A percentile compares a stretch with the other conserved stretches of the same genome.
These are phyloP conservation scores for Cathartes aura DNA, from an alignment of 2,113 vertebrate genomes.

Conservation along the genomic window DNA sequence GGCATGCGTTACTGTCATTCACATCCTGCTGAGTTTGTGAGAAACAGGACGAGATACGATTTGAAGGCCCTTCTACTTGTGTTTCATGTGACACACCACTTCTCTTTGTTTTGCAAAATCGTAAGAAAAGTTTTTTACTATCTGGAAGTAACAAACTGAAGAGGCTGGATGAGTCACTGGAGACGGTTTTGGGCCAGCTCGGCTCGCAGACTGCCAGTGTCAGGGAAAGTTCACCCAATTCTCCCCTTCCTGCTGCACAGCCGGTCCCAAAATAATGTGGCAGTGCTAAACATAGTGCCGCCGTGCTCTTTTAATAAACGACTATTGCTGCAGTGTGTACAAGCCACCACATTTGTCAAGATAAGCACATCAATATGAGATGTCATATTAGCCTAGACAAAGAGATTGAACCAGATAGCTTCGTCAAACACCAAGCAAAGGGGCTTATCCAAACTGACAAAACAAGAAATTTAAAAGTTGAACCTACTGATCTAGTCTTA, in stretches of 20 bases:
- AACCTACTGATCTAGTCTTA: not conserved
- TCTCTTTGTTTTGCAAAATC: constrained; percentile 2
- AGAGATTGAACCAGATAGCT: constrained; percentile 47
- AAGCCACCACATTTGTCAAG: constrained; percentile 49
- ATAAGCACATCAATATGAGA: constrained; percentile 43
- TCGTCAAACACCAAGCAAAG: constrained; percentile 52
- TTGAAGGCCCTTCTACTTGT: not conserved
- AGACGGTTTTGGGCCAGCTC: not conserved
- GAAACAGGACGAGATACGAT: not conserved
- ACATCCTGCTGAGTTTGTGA: constrained; percentile 31
- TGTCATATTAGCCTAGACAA: constrained; percentile 52
- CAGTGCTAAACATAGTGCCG: not conserved
- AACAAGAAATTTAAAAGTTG: constrained; percentile 41
- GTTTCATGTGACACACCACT: not conserved
- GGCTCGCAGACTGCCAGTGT: not conserved
- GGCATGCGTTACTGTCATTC: not conserved
- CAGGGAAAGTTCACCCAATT: not conserved
- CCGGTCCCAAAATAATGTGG: not conserved
- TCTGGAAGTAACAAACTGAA: not conserved
- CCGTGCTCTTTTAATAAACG: constrained; percentile 30
- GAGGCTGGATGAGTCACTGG: not conserved
- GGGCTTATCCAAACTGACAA: constrained; percentile 66
- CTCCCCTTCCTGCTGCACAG: constrained; percentile 11
- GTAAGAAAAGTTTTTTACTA: not conserved
- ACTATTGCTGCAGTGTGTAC: not conserved